Evolutionary conservation across 2,113 vertebrate genomes (phyloP), one percentile per base, ranked within the genome.

Genomic region (Gnathonemus echidnorhynchus): DNA sequence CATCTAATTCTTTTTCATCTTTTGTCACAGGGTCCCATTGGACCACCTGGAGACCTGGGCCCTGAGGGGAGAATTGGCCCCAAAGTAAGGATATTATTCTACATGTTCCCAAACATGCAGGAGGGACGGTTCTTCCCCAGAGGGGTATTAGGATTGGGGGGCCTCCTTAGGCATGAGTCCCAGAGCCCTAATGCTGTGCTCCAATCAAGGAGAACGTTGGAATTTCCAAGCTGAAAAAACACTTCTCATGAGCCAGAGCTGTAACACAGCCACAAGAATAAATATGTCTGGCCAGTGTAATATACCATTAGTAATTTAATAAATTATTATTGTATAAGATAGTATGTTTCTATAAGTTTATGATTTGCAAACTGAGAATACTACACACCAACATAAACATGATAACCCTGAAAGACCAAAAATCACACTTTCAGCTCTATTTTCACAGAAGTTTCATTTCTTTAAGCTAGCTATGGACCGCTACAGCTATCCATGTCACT

Each of bases 21-120:
- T 90, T 5, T 83, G 5, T 89, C 3, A 39, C 91, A 98, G 97
- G 97, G 97, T 92, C 88, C 95, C 24, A 92, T 87, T 52, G 97
- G 98, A 92, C 94, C 86, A 84, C 92, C 95, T 83, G 97, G 97
- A 35, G 96, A 97, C 17, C 94, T 93, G 88, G 97, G 97, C 8
- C 93, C 90, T 0, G 96, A 96, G 88, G 97, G 98, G n/a, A 92
- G 94, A 90, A 88, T 95, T 91, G 97, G 97, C 92, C 93, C 93
- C 88, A 98, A 98, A 95, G 97, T 98, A 97, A 95, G 93, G 11
- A 85, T 89, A 53, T 35, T 52, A n/a, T 5, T 35, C 46, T 17
- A 10, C 8, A 35, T 19, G 19, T 90, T 42, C 66, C 48, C 48
- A 48, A 15, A 89, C 48, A 89, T 31, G 13, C 42, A 50, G 70